Conservation (phyloP, 1,140 invertebrate species). For the Rhizoglyphus robini region DNA sequence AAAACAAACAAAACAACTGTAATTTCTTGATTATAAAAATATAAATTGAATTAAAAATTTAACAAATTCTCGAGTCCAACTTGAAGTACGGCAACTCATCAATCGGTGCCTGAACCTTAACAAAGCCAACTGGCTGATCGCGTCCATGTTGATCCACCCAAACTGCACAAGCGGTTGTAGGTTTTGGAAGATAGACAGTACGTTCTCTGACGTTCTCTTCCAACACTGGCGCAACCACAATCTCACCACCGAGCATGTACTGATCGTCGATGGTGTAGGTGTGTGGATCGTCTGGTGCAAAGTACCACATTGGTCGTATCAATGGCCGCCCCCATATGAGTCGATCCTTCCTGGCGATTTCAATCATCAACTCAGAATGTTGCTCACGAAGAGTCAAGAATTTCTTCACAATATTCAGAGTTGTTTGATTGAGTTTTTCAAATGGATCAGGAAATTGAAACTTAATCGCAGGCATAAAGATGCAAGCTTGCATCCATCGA, state of each 20-base stretch:
- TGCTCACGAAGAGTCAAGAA: not conserved
- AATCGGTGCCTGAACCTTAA: too few species aligned
- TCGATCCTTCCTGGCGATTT: slow-evolving; percentile 27
- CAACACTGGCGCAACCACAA: slow-evolving; percentile 71
- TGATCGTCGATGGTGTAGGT: slow-evolving; percentile 36
- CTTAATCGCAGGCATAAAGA: slow-evolving; percentile 54
- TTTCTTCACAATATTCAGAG: not conserved
- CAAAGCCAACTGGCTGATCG: too few species aligned
- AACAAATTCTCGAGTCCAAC: too few species aligned
- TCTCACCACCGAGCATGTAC: slow-evolving; percentile 62
- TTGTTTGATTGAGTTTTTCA: not conserved
- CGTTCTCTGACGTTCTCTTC: slow-evolving; percentile 46
- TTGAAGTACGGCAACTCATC: too few species aligned
- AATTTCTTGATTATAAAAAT: too few species aligned
- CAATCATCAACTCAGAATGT: not conserved
- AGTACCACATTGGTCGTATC: too few species aligned
- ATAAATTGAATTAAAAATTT: too few species aligned
- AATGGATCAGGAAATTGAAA: not conserved
- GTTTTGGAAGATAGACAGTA: slow-evolving; percentile 68
- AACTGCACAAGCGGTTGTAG: too few species aligned
- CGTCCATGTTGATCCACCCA: too few species aligned
- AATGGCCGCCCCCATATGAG: slow-evolving; percentile 35
- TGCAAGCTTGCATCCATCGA: slow-evolving; percentile 75
- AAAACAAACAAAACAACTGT: too few species aligned
- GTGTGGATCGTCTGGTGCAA: slow-evolving; percentile 30